Percentiles rank a stretch among this genome's conserved stretches.
Evolutionary conservation across 2,113 vertebrate genomes (phyloP).

Genomic region (Rissa tridactyla): DNA sequence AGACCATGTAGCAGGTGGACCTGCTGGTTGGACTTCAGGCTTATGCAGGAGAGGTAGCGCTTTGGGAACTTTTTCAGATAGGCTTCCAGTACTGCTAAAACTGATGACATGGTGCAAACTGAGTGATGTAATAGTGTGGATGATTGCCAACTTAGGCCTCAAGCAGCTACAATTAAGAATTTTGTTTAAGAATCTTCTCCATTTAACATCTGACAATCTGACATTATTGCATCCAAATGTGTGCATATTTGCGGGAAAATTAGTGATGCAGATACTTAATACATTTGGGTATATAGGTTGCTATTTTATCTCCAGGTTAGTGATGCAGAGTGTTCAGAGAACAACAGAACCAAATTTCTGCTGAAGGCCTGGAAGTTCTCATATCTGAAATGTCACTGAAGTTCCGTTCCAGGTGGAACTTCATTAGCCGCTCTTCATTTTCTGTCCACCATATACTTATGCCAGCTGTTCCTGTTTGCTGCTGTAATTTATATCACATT

Average conservation of each 20-base stretch:
- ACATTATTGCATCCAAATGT: not conserved
- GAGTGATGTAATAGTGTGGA: not conserved
- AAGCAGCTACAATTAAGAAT: not conserved
- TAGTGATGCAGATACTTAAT: not conserved
- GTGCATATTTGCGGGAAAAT: not conserved
- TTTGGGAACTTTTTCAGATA: not conserved
- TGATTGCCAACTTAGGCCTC: not conserved
- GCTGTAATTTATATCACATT: constrained; percentile 61
- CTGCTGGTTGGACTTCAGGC: not conserved
- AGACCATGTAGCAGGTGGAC: not conserved
- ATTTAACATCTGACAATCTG: not conserved
- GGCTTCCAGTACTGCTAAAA: not conserved
- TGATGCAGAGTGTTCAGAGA: not conserved
- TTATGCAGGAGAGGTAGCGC: not conserved
- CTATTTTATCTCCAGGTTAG: not conserved
- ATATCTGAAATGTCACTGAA: constrained; percentile 6
- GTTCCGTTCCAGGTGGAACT: constrained; percentile 32
- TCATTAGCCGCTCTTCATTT: constrained; percentile 40
- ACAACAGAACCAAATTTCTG: not conserved
- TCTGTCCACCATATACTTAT: constrained; percentile 39
- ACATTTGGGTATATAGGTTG: not conserved
- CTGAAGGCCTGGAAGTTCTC: not conserved
- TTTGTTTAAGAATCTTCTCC: not conserved
- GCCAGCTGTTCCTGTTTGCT: constrained; percentile 50
- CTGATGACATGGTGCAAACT: not conserved